These are phyloP conservation scores for Dicrurus megarhynchus DNA, from an alignment of 2,113 vertebrate genomes.

Conservation along the genomic window DNA sequence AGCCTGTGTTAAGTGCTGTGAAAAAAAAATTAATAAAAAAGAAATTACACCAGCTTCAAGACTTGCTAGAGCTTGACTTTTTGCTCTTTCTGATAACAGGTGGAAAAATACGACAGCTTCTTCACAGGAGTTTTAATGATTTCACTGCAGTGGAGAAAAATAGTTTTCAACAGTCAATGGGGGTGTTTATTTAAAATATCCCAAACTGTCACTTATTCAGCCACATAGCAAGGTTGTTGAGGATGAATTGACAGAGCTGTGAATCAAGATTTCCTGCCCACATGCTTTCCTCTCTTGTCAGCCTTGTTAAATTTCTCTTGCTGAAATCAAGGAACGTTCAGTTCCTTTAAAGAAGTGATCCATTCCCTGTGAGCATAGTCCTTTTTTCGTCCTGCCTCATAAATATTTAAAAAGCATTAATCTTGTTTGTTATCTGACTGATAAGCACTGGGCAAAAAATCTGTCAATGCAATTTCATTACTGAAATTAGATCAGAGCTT, in stretches of 20 bases:
- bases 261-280: conserved; percentile 52
- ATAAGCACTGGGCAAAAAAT: conserved; percentile 24
- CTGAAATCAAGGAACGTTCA: conserved; percentile 10
- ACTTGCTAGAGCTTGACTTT: conserved; percentile 19
- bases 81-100: not conserved
- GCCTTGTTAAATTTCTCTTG: conserved; percentile 32
- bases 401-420: conserved; percentile 40
- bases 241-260: conserved; percentile 24
- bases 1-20: not conserved
- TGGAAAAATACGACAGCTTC: conserved; percentile 16
- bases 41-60: not conserved
- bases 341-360: conserved; percentile 5
- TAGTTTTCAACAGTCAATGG: conserved; percentile 1
- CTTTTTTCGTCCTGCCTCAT: conserved; percentile 9
- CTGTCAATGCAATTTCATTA: not conserved
- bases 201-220: conserved; percentile 15
- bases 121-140: conserved; percentile 36
- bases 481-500: conserved; percentile 8
- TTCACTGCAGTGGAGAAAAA: conserved; percentile 15
- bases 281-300: conserved; percentile 24
- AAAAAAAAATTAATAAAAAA: not conserved
- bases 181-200: conserved; percentile 52
- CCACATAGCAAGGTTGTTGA: conserved; percentile 18
- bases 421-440: conserved; percentile 41
- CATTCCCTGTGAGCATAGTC: not conserved